Evolutionary conservation across 2,797 vertebrate genomes (phyloP), one percentile per base, ranked within the genome.

Genomic region (Etheostoma nigrum): DNA sequence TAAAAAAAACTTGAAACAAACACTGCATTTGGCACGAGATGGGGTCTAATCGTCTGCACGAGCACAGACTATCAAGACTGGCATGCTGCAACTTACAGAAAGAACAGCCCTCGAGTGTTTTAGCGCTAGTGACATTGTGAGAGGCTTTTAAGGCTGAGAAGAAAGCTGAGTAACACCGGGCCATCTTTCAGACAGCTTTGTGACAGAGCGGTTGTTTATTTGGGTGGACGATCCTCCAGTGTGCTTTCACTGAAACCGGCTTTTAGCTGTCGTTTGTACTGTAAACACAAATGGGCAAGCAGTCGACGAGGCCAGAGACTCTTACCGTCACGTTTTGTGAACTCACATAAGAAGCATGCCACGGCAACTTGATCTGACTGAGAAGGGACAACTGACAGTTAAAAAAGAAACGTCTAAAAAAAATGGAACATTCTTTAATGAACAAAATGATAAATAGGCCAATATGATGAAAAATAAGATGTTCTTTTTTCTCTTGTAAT

Each of bases 241-340:
- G 72, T 40, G 60, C 75, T 83, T 62, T 85, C 78, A 81, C 78
- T 76, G 67, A 82, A 89, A 73, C 60, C 27, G 60, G 67, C 83
- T 79, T 67, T 69, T 54, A 74, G 79, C 79, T 82, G 82, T 79
- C 45, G 71, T 87, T 79, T 91, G 93, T 94, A 94, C 92, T 90
- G 91, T 88, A 90, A 82, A 86, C 88, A 89, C 76, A 83, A 90
- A 82, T n/a, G 60, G 84, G 83, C 79, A 76, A 15, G 64, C 77
- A 67, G 81, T 76, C 81, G 74, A 80, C 67, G 67, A 72, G 83
- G 72, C 85, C 78, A 82, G 83, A 86, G 86, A 88, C 89, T 84
- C 82, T 77, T 45, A 73, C 58, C 27, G 55, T 69, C 72, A 72
- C 42, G 83, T 77, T 81, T 78, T 76, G 77, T 78, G 36, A 72